A percentile compares a stretch with the other conserved stretches of the same genome.
These are phyloP conservation scores for Drosophila hamatofila DNA, from an alignment of 2,888 invertebrate genomes.

Conservation along the genomic window DNA sequence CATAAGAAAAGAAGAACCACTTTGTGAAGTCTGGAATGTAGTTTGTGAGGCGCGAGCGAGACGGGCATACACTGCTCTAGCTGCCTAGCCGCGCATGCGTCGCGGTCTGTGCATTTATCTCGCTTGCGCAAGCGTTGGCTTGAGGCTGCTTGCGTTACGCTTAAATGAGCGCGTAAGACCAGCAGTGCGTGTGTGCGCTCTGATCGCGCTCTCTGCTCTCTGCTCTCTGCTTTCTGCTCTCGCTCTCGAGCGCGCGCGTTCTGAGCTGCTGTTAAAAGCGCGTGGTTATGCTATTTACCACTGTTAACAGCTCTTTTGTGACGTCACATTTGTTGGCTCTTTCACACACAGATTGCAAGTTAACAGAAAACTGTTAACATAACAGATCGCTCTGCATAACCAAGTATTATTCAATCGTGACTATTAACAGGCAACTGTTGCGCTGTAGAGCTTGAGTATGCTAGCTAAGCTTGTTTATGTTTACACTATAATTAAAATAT, in stretches of 20 bases:
- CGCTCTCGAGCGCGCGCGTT: background rate
- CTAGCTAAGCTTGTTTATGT: background rate
- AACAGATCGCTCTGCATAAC: background rate
- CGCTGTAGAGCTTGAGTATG: background rate
- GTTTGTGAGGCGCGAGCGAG: conserved; percentile 40
- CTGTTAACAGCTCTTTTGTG: background rate
- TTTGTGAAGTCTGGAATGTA: conserved; percentile 27
- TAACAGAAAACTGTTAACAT: background rate
- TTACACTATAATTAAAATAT: background rate
- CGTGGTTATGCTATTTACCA: conserved; percentile 15
- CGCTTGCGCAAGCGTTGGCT: conserved; percentile 40
- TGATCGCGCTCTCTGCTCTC: background rate
- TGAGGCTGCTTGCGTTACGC: conserved; percentile 78
- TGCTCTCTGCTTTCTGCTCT: conserved; percentile 1
- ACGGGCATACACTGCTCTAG: conserved; percentile 18
- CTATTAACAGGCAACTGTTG: background rate
- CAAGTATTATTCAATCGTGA: background rate
- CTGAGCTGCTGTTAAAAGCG: conserved; percentile 42
- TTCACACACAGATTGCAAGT: too few relatives aligned
- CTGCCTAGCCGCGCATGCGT: conserved; percentile 55
- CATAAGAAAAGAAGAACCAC: conserved; percentile 11
- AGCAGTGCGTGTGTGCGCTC: conserved; percentile 56
- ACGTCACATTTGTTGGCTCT: too few relatives aligned
- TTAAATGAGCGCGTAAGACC: conserved; percentile 78
- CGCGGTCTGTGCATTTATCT: conserved; percentile 45